Conservation (phyloP, 2,113 vertebrate genomes). For the Labeo rohita region DNA sequence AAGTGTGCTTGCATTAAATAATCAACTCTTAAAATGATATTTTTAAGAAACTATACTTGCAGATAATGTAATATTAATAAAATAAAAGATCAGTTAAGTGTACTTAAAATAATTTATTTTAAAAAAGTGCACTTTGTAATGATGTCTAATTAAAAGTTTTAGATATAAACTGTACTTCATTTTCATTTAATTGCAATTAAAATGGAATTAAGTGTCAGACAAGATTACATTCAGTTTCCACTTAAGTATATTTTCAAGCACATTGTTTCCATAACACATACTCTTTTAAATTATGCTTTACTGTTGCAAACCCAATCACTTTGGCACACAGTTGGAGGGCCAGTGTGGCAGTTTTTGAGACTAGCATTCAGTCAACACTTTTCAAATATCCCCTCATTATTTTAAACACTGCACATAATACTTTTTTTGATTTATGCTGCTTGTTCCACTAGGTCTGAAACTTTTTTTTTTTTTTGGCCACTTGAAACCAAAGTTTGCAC, state of each 20-base stretch:
- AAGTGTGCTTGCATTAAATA: not conserved
- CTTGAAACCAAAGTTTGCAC: slow-evolving; percentile 1
- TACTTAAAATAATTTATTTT: not conserved
- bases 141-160: not conserved
- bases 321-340: slow-evolving; percentile 36
- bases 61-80: not conserved
- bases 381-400: slow-evolving; percentile 1
- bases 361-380: slow-evolving; percentile 37
- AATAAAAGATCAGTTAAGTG: not conserved
- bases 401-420: slow-evolving; percentile 24
- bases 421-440: not conserved
- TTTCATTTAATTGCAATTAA: not conserved
- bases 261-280: no score
- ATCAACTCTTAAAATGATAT: no score
- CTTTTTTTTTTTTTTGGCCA: not conserved
- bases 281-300: not conserved
- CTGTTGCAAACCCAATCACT: slow-evolving; percentile 47
- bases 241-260: not conserved
- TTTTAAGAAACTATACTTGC: not conserved
- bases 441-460: slow-evolving; percentile 15
- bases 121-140: not conserved
- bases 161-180: no score
- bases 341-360: slow-evolving; percentile 8
- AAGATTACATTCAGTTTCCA: not conserved
- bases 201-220: not conserved